Evolutionary conservation across 2,113 vertebrate species (phyloP).

Genomic region (Campylomormyrus tamandua): DNA sequence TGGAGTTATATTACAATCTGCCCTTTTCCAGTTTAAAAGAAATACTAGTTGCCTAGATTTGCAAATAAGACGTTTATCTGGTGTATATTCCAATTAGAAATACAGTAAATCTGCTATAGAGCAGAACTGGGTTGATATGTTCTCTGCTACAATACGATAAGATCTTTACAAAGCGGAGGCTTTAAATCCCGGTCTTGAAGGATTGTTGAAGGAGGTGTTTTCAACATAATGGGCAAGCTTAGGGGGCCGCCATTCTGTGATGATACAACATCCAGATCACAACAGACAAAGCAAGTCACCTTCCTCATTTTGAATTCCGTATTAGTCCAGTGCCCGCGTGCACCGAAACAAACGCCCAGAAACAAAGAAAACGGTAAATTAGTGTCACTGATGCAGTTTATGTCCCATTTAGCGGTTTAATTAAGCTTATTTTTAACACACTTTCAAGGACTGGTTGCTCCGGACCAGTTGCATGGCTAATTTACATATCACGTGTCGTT

Average conservation of each 20-base stretch:
- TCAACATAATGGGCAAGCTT: slow-evolving; percentile 26
- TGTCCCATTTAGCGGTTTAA: background rate
- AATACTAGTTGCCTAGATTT: background rate
- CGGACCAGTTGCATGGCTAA: slow-evolving; percentile 3
- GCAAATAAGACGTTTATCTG: background rate
- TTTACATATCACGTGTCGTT: background rate
- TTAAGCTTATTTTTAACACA: background rate
- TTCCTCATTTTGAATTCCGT: background rate
- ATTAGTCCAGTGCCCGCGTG: background rate
- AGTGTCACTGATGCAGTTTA: background rate
- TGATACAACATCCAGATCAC: background rate
- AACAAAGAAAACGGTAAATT: background rate
- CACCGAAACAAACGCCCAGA: background rate
- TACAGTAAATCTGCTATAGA: background rate
- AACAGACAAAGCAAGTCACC: background rate
- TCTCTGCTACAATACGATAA: background rate
- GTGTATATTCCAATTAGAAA: background rate
- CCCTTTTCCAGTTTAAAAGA: background rate
- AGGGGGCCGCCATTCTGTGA: background rate
- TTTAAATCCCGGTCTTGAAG: background rate
- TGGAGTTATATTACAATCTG: background rate
- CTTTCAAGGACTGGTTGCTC: background rate
- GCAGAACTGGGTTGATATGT: background rate
- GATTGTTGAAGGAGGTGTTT: background rate
- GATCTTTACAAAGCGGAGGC: background rate